A percentile compares a stretch with the other conserved stretches of the same genome.
Evolutionary conservation across 2,797 vertebrate genomes (phyloP).

Genomic region (Rhabdophis nuchalis): DNA sequence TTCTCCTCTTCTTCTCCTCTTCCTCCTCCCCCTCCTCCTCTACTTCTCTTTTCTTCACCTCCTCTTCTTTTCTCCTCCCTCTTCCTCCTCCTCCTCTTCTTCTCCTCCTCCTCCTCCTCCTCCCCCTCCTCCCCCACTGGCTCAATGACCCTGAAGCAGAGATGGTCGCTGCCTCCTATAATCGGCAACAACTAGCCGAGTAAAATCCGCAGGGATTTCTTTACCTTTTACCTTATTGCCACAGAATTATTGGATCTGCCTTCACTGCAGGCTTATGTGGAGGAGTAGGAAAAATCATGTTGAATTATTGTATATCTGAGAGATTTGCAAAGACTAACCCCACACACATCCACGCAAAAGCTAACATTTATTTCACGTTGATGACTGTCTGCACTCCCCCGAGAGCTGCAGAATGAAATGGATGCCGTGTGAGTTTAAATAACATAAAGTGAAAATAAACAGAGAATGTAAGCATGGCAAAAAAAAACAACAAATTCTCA

Average conservation of each 20-base stretch:
- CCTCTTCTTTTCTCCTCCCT: too few species aligned
- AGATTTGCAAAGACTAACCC: neutral
- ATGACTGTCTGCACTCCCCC: neutral
- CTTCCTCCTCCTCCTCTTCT: too few species aligned
- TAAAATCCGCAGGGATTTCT: neutral
- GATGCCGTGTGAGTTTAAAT: neutral
- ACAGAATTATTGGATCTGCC: neutral
- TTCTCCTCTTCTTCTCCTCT: too few species aligned
- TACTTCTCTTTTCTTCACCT: rapidly evolving
- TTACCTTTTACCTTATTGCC: neutral
- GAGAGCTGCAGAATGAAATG: neutral
- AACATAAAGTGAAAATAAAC: neutral
- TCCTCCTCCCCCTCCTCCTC: too few species aligned
- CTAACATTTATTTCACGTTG: neutral
- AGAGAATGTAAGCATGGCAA: neutral
- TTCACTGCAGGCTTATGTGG: neutral
- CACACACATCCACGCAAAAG: neutral
- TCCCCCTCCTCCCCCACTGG: neutral
- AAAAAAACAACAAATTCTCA: neutral
- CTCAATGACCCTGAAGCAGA: neutral
- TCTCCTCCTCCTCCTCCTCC: too few species aligned
- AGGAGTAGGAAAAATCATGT: neutral
- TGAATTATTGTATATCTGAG: neutral
- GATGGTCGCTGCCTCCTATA: neutral
- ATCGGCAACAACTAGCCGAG: neutral